Evolutionary conservation across 2,888 invertebrate species (phyloP), one percentile per base, ranked within the genome.

Genomic region (Pristionchus entomophagus): DNA sequence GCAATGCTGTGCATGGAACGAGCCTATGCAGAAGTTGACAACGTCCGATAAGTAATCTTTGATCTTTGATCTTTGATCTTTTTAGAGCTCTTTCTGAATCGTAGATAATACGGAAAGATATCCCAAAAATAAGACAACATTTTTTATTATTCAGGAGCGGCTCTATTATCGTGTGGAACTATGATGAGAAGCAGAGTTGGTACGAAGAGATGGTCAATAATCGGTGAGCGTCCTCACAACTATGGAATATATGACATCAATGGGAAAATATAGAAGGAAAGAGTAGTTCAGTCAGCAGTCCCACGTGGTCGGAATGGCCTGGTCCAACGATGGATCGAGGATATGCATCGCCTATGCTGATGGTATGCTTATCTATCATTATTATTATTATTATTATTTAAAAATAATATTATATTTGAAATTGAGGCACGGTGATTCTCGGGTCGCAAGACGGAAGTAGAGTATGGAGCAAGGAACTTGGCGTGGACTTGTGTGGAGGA

Each of bases 261-360:
- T 51, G 12, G 51, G 6, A 51, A 2, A 1, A 51, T 17, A 51
- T 22, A 80, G 19, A 80, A 49, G 22, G 19, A 1, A 80, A 5
- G 10, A 49, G 6, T 17, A 14, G 32, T 10, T 4, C 84, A 85
- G 85, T 12, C 51, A 85, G 12, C 77, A 73, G 32, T 77, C 73
- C 0, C 56, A 53, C 56, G 99, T 99, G 0, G 96, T 96, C 91
- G 97, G 97, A 85, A 98, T 99, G 97, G 96, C 97, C n/a, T 99
- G 99, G 99, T 97, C 97, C 91, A 95, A 96, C 41, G 98, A 99
- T 95, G 99, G 99, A 0, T 96, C 96, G 92, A 97, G 97, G 94
- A 99, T 99, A 89, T 98, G 98, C 93, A 99, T 99, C 92, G 98
- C 97, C 2, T 99, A 99, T 95, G 98, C 98, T 94, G 99, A 99